Evolutionary conservation across 2,797 vertebrate genomes (phyloP).

Genomic region (Clarias fuscus): DNA sequence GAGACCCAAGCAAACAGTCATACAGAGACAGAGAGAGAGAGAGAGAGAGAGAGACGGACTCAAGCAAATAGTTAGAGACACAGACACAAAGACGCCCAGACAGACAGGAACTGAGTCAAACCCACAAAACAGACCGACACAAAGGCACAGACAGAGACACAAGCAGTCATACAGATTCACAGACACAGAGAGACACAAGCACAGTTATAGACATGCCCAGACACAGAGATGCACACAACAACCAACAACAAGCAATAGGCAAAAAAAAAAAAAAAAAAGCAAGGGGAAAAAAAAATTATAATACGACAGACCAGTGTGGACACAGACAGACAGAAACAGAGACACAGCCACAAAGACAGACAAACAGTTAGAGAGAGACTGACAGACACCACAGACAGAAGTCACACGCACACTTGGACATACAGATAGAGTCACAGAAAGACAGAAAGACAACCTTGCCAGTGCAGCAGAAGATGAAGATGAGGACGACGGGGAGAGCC

Average conservation of each 20-base stretch:
- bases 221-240: neutral
- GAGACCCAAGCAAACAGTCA: neutral
- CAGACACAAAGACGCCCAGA: neutral
- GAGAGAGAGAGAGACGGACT: neutral
- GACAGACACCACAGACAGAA: conserved; percentile 12
- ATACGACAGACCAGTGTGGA: neutral
- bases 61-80: neutral
- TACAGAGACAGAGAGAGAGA: neutral
- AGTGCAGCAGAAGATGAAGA: conserved; percentile 95
- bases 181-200: neutral
- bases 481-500: conserved; percentile 89
- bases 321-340: neutral
- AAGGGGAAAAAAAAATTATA: too few species aligned
- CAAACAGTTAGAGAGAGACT: neutral
- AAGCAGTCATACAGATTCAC: neutral
- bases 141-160: neutral
- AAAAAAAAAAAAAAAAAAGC: too few species aligned
- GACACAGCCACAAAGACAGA: neutral
- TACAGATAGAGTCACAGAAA: neutral
- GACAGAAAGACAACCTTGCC: conserved; percentile 84
- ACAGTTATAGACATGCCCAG: neutral
- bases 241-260: too few species aligned
- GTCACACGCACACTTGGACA: too few species aligned
- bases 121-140: neutral
- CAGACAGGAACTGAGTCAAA: neutral